Percentiles rank a stretch among this genome's conserved stretches.
Evolutionary conservation across 1,140 invertebrate genomes (phyloP).

Genomic region (Rhysida immarginata): DNA sequence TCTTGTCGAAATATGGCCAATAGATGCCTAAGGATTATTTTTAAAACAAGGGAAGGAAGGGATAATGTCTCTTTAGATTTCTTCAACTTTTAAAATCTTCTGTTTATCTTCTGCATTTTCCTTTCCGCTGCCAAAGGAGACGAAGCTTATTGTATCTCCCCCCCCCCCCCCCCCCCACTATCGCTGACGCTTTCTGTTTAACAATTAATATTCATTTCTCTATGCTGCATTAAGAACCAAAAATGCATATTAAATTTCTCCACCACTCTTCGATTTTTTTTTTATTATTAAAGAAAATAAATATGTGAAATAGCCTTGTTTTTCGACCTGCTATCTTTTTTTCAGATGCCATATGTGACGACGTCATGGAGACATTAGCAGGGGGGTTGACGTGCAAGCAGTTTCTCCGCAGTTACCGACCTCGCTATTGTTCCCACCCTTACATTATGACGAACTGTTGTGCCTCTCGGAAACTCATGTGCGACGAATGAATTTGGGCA

Average conservation of each 20-base stretch:
- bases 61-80: too few species aligned
- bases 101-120: too few species aligned
- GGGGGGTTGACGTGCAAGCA: slow-evolving; percentile 32
- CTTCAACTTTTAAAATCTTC: too few species aligned
- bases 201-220: background rate
- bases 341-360: slow-evolving; percentile 24
- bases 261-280: background rate
- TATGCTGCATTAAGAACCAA: background rate
- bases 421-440: slow-evolving; percentile 32
- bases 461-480: slow-evolving; percentile 24
- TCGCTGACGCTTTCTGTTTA: too few species aligned
- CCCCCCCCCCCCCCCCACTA: too few species aligned
- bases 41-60: too few species aligned
- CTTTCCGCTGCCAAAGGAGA: too few species aligned
- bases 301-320: background rate
- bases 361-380: slow-evolving; percentile 27
- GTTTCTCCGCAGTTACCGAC: slow-evolving; percentile 31
- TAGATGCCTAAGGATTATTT: too few species aligned
- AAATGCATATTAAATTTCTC: background rate
- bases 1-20: too few species aligned
- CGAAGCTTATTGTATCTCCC: too few species aligned
- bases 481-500: slow-evolving; percentile 6
- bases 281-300: too few species aligned
- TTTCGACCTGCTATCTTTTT: slow-evolving; percentile 6
- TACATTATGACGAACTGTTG: slow-evolving; percentile 36